Conservation (phyloP, 2,888 invertebrate genomes). For the Napeogenes sylphis region DNA sequence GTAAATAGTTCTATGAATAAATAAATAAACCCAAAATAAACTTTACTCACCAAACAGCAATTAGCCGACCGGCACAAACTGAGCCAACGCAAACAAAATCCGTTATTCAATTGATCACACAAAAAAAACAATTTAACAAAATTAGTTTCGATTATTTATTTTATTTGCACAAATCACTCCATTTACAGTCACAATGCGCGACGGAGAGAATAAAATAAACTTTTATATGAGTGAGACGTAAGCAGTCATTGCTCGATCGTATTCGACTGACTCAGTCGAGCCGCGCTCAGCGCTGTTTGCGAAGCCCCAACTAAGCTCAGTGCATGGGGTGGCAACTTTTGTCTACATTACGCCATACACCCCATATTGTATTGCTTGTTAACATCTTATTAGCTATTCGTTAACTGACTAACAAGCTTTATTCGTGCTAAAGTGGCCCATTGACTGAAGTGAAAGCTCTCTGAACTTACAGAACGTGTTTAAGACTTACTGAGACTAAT, state of each 20-base stretch:
- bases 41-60: conserved; percentile 66
- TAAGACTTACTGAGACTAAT: not conserved
- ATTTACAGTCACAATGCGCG: conserved; percentile 64
- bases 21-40: conserved; percentile 41
- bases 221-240: conserved; percentile 48
- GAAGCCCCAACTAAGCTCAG: conserved; percentile 22
- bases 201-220: conserved; percentile 59
- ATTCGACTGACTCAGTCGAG: conserved; percentile 32
- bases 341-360: conserved; percentile 13
- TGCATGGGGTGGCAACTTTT: conserved; percentile 25
- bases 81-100: conserved; percentile 24
- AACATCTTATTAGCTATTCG: conserved; percentile 24
- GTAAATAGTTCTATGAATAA: conserved; percentile 8
- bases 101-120: conserved; percentile 6
- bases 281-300: conserved; percentile 18
- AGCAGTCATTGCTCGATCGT: conserved; percentile 42
- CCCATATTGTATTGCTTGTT: conserved; percentile 10
- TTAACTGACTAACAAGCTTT: conserved; percentile 15
- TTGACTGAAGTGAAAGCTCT: not conserved
- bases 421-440: conserved; percentile 12
- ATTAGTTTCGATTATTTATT: conserved; percentile 16
- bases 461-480: conserved; percentile 1
- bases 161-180: conserved; percentile 56
- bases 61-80: conserved; percentile 54
- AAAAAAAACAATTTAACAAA: not conserved